Evolutionary conservation across 2,888 invertebrate genomes (phyloP), one percentile per base, ranked within the genome.

Genomic region (Lysandra coridon): DNA sequence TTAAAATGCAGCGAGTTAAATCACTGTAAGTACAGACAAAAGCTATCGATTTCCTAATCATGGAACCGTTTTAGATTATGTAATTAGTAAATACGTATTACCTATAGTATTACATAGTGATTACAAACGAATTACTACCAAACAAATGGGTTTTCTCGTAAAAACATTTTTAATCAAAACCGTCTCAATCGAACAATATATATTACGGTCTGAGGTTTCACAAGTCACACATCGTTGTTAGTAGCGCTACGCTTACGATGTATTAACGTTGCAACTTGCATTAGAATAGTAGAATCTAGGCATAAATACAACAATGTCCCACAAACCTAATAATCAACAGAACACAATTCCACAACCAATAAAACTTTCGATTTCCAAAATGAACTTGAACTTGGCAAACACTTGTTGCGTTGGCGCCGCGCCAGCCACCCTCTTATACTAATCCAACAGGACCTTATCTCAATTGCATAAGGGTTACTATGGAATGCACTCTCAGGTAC

Each of bases 371-470:
- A 78, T 69, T 78, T 78, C 49, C 44, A 78, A 80, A 76, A 60
- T 23, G 82, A 82, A 83, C 85, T 80, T 85, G 86, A 86, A 86
- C 85, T 84, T 84, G 83, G 23, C 80, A 80, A 84, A 81, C 83
- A 86, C 86, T 83, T 86, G 86, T 86, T 86, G 85, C 86, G 85
- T 83, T 85, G 85, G 86, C 84, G 49, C 60, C n/a, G 30, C 64
- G 85, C 86, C 86, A 85, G 82, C 78, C 53, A 80, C 75, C 73
- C 80, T 80, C 78, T 6, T 64, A 7, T 62, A 64, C 30, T 30
- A 17, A 57, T 64, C 64, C 30, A 14, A 37, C 69, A 37, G 64
- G 64, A 64, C 12, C 69, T 14, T 33, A 69, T 69, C 33, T 30
- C 14, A 2, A 69, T 14, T 1, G 4, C 4, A 69, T 33, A 69